phyloP scores from a whole-genome alignment of 2,113 vertebrate genomes.

The Cyprinodon variegatus region DNA sequence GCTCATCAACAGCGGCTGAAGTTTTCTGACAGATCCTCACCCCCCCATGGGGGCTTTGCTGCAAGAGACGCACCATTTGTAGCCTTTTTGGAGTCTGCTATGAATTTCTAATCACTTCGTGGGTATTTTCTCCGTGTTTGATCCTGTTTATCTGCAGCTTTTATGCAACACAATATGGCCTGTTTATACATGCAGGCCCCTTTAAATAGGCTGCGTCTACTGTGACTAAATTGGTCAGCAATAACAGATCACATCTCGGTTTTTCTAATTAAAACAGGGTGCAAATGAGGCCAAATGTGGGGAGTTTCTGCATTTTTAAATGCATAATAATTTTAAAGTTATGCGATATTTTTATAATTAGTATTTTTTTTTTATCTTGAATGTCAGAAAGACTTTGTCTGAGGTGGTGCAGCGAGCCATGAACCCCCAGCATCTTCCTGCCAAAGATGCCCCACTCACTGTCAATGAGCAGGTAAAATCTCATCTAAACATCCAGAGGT shows the following conservation, averaged over 20 bases:
- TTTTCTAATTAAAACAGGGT: not conserved
- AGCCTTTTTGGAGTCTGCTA: slow-evolving; percentile 3
- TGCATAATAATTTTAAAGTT: not conserved
- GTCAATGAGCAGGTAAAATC: slow-evolving; percentile 92
- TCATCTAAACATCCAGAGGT: not conserved
- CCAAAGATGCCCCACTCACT: slow-evolving; percentile 85
- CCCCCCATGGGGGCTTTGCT: slow-evolving; percentile 52
- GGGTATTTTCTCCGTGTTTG: slow-evolving; percentile 6
- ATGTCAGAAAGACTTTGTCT: slow-evolving; percentile 79
- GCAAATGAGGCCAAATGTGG: not conserved
- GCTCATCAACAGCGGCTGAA: slow-evolving; percentile 72
- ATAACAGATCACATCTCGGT: slow-evolving; percentile 11
- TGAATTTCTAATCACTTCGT: slow-evolving; percentile 17
- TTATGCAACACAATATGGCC: slow-evolving; percentile 50
- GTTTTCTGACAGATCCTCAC: slow-evolving; percentile 74
- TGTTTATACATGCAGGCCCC: slow-evolving; percentile 53
- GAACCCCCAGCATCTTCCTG: slow-evolving; percentile 84
- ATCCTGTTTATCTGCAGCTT: slow-evolving; percentile 25
- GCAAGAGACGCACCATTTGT: slow-evolving; percentile 30
- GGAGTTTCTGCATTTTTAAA: not conserved
- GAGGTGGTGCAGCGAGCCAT: slow-evolving; percentile 76
- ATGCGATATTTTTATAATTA: slow-evolving; percentile 3
- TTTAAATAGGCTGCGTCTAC: slow-evolving; percentile 54
- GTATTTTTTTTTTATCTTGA: slow-evolving; percentile 63
- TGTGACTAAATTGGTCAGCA: slow-evolving; percentile 56